Evolutionary conservation across 1,140 invertebrate genomes (phyloP).

Genomic region (Neodiprion virginianus): DNA sequence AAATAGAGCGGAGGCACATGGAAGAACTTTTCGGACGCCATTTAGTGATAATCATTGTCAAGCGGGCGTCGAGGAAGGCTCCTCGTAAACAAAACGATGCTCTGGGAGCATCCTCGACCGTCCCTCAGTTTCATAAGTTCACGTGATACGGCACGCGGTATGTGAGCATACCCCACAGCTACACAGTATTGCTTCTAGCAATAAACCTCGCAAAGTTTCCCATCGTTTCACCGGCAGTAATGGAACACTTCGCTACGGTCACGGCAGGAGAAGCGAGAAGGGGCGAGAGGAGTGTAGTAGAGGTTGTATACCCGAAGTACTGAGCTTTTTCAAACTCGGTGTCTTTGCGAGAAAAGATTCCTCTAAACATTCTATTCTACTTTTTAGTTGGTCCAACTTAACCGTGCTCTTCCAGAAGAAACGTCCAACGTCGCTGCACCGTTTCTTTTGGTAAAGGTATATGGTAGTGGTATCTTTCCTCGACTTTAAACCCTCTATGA

Average conservation of each 20-base stretch:
- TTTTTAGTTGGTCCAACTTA: neutral
- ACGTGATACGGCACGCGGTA: neutral
- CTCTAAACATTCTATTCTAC: slow-evolving; percentile 5
- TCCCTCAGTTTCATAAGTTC: neutral
- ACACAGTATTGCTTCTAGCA: slow-evolving; percentile 7
- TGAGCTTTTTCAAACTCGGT: neutral
- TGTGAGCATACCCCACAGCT: slow-evolving; percentile 4
- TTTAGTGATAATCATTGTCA: too few relatives aligned
- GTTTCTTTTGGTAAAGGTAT: too few relatives aligned
- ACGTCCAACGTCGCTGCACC: neutral
- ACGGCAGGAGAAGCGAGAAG: neutral
- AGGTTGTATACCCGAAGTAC: neutral
- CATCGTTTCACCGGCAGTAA: slow-evolving; percentile 4
- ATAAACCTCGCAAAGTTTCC: slow-evolving; percentile 4
- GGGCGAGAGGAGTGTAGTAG: neutral
- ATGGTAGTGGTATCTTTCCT: too few relatives aligned
- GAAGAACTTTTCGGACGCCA: too few relatives aligned
- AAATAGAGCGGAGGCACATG: too few relatives aligned
- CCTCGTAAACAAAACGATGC: slow-evolving; percentile 3
- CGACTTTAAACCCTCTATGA: too few relatives aligned
- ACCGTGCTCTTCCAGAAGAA: neutral
- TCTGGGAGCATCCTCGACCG: neutral
- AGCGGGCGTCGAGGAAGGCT: neutral
- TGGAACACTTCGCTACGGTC: slow-evolving; percentile 3
- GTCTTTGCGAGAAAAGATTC: neutral